Percentiles rank a stretch among this genome's conserved stretches.
Conservation (phyloP, 1,140 invertebrate genomes). For the Macrostomum lignano region DNA sequence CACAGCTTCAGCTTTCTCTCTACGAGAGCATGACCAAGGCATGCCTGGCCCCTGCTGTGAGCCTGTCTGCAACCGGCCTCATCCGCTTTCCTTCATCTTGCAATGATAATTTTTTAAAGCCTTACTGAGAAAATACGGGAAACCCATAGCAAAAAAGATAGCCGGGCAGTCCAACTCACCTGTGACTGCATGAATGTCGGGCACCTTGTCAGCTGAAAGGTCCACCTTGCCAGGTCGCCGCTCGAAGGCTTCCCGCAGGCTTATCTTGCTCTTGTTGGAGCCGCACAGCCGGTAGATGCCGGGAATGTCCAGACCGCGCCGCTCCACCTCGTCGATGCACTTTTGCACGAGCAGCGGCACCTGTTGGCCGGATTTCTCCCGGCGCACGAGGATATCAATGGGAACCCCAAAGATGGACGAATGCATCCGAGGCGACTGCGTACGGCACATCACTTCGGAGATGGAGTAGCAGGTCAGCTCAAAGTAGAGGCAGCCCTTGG, state of each 20-base stretch:
- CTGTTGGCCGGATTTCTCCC: slow-evolving; percentile 11
- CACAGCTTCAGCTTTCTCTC: too few species aligned
- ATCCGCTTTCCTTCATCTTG: too few species aligned
- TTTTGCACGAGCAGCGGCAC: slow-evolving; percentile 60
- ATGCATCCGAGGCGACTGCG: neutral
- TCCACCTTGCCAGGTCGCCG: too few species aligned
- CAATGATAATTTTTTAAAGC: too few species aligned
- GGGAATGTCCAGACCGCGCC: slow-evolving; percentile 74
- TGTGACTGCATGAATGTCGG: too few species aligned
- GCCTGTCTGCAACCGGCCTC: too few species aligned
- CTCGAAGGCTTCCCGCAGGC: slow-evolving; percentile 71
- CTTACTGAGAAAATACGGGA: too few species aligned
- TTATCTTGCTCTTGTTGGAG: slow-evolving; percentile 72
- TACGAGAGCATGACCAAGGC: too few species aligned
- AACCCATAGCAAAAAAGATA: too few species aligned
- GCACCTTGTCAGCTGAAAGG: too few species aligned
- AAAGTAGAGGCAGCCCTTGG: slow-evolving; percentile 69
- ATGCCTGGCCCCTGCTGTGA: too few species aligned
- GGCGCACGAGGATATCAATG: neutral
- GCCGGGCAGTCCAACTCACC: too few species aligned
- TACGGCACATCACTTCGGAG: neutral
- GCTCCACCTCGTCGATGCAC: slow-evolving; percentile 78
- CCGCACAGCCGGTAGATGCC: slow-evolving; percentile 73
- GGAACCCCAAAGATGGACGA: slow-evolving; percentile 1
- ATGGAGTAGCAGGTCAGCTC: slow-evolving; percentile 49